Base-by-base conservation (phyloP, 2,113 vertebrate species). In the Setophaga kirtlandii region DNA sequence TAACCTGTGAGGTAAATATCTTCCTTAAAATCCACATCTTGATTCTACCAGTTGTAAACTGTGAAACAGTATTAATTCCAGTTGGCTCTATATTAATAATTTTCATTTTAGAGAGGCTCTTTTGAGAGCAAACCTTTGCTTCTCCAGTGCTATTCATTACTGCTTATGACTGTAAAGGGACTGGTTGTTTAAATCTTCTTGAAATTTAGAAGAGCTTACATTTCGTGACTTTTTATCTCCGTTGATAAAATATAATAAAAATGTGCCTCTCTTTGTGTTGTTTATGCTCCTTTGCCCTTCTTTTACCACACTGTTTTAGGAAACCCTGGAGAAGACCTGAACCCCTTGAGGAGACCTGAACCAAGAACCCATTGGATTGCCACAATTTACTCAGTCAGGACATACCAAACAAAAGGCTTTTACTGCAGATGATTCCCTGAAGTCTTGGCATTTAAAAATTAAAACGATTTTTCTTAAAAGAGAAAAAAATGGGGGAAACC, bases 401-500 rank as follows among this genome's bases (percentile, higher is more conserved):
- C 41, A 11, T 11, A 67, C 49, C 44, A 71, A 82, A 44, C 30
- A 47, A 65, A 89, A 70, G 3, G 7, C 3, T 42, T 31, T 20
- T 22, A 14, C 18, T 41, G 30, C 5, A 68, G 28, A 64, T 24
- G 41, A 58, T 37, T 65, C 46, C 30, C 33, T 11, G 2, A 33
- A 42, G 4, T 35, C 11, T 10, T 13, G 5, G 4, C 17, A 65
- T 58, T 59, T 10, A 27, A 78, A 87, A 87, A 60, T 18, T 5
- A 47, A 65, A 15, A 14, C 0, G 3, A 5, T 35, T 76, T 75
- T 71, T 42, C 12, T 23, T 23, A 35, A 73, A 58, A 58, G 50
- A 35, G 8, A 44, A 63, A 86, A 56, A 4, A 12, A 0, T 0
- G 11, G 4, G 9, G 18, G 7, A 0, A 31, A 6, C 7, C 6